Base-by-base conservation (phyloP, 2,888 invertebrate species). In the Perdita meconis region DNA sequence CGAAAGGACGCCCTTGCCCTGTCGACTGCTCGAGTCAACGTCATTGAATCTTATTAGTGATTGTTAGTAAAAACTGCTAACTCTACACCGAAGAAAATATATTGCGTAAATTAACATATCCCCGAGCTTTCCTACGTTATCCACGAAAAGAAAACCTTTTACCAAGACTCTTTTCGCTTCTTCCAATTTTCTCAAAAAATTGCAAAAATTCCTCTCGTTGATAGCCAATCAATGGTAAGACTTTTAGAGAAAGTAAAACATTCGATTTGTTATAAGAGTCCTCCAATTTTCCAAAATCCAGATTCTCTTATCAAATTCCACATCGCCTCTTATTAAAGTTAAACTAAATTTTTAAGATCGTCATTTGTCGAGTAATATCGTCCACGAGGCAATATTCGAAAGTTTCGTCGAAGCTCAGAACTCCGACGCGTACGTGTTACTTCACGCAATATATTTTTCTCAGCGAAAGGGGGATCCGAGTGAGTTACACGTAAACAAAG, bases 1-100 rank as follows among this genome's bases (percentile, higher is more conserved):
- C 95, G 93, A 92, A 95, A 95, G 79, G 95, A 95, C 82, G 94
- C 94, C 87, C 95, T 93, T 73, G 95, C 95, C 91, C 95, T 93
- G 93, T 95, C 95, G 87, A 91, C 91, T 92, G 89, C 87, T 89
- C 86, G 78, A 89, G 85, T 89, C 88, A 86, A 90, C 87, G 85
- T 89, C 85, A 88, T 89, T 89, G 86, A 85, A 87, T 88, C 81
- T 78, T 71, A 86, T 87, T 87, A 86, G 80, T 86, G 67, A 84
- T 83, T 81, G 86, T 86, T 88, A 87, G 88, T 87, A 83, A 34
- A 81, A 72, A 76, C 68, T 77, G 68, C 67, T 75, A 78, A 56
- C 75, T 42, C 60, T 16, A 30, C 68, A 57, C 40, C 60, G 26
- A n/a, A 22, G 55, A 51, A 55, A 72, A 61, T 67, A 66, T 66